Evolutionary conservation across 2,113 vertebrate species (phyloP).

Genomic region (Panthera leo): DNA sequence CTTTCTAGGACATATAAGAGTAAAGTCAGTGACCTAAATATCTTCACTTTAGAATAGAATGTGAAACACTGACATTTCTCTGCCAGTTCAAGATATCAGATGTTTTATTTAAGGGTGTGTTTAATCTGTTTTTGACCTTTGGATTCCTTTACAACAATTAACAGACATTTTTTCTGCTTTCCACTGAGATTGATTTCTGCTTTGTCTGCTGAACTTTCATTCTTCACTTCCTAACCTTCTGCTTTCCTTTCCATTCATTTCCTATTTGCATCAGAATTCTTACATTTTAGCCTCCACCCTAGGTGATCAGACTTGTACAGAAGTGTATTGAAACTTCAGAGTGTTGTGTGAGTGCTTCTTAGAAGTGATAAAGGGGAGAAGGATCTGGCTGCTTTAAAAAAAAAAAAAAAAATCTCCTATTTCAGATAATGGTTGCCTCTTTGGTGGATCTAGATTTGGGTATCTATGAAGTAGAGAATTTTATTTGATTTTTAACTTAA

Average conservation of each 20-base stretch:
- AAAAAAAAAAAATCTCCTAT: not conserved
- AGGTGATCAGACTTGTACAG: slow-evolving; percentile 70
- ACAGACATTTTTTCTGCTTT: slow-evolving; percentile 24
- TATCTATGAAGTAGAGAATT: not conserved
- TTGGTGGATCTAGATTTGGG: not conserved
- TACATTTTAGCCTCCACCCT: slow-evolving; percentile 72
- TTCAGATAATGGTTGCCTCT: not conserved
- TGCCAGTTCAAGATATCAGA: not conserved
- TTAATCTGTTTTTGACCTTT: not conserved
- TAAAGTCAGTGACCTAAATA: slow-evolving; percentile 12
- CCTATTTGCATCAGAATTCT: slow-evolving; percentile 80
- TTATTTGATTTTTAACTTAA: slow-evolving; percentile 32
- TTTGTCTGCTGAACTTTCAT: slow-evolving; percentile 3
- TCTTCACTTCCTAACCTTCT: slow-evolving; percentile 66
- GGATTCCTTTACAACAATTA: slow-evolving; percentile 32
- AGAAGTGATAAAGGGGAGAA: slow-evolving; percentile 13
- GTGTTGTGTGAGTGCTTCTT: slow-evolving; percentile 70
- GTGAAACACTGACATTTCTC: slow-evolving; percentile 25
- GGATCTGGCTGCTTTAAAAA: not conserved
- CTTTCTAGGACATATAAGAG: not conserved
- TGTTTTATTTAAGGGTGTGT: not conserved
- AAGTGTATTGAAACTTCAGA: slow-evolving; percentile 75
- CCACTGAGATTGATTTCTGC: slow-evolving; percentile 28
- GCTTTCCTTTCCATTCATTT: slow-evolving; percentile 74
- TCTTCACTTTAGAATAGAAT: not conserved